Percentiles rank a stretch among this genome's conserved stretches.
Evolutionary conservation across 2,888 invertebrate genomes (phyloP).

Genomic region (Volucella inflata): DNA sequence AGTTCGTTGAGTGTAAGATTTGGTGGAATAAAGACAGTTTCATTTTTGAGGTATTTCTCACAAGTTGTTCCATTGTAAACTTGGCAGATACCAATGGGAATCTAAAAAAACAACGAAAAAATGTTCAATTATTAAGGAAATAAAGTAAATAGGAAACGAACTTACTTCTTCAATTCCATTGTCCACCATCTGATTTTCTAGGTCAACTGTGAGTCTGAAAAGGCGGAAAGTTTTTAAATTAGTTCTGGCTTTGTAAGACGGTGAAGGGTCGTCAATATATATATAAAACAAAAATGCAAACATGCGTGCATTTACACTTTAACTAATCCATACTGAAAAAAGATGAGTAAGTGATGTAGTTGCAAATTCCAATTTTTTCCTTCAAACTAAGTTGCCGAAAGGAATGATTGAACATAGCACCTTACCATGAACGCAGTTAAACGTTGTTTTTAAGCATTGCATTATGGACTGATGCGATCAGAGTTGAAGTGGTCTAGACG

Average conservation of each 20-base stretch:
- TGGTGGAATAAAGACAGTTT: slow-evolving; percentile 93
- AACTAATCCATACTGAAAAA: no score
- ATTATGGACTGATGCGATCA: no score
- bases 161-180: slow-evolving; percentile 61
- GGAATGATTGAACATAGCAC: no score
- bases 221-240: background rate
- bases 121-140: background rate
- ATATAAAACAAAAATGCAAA: background rate
- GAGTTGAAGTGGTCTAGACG: no score
- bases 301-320: no score
- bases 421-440: no score
- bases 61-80: slow-evolving; percentile 93
- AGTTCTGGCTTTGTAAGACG: background rate
- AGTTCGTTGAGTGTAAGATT: slow-evolving; percentile 90
- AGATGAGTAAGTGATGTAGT: no score
- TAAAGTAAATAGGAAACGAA: background rate
- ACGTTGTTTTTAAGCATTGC: no score
- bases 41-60: slow-evolving; percentile 89
- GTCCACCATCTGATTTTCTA: slow-evolving; percentile 44
- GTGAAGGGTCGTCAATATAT: background rate
- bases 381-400: no score
- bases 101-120: slow-evolving; percentile 63
- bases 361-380: no score
- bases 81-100: slow-evolving; percentile 87
- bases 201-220: slow-evolving; percentile 47